These are phyloP conservation scores for Habropoda laboriosa DNA, from an alignment of 1,140 invertebrate species.

Conservation along the genomic window DNA sequence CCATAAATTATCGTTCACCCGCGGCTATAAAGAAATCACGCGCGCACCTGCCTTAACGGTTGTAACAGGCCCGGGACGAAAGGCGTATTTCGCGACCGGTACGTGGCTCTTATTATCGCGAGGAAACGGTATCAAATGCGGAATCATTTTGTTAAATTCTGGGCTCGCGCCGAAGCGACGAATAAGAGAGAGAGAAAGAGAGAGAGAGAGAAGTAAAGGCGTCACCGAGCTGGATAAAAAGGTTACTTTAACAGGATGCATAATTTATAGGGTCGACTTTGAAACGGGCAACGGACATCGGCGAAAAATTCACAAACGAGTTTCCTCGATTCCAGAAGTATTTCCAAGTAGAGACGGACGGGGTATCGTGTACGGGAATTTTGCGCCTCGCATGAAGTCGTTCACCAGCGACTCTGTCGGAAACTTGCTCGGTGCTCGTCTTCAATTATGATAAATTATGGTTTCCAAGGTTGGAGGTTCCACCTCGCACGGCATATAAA, in stretches of 20 bases:
- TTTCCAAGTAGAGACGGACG: background rate
- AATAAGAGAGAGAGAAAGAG: background rate
- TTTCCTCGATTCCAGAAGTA: slow-evolving; percentile 6
- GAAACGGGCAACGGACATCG: background rate
- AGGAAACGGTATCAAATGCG: background rate
- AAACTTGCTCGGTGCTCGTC: background rate
- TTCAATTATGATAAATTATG: slow-evolving; percentile 11
- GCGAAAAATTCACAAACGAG: slow-evolving; percentile 30
- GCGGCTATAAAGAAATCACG: slow-evolving; percentile 48
- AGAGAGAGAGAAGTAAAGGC: background rate
- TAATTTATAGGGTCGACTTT: slow-evolving; percentile 21
- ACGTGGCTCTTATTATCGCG: background rate
- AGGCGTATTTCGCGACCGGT: background rate
- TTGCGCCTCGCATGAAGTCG: background rate
- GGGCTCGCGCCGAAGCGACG: too few relatives aligned
- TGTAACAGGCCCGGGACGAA: background rate
- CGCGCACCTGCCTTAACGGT: slow-evolving; percentile 36
- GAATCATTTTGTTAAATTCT: slow-evolving; percentile 10
- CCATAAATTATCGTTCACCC: slow-evolving; percentile 61
- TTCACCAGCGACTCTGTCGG: background rate
- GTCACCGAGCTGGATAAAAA: background rate
- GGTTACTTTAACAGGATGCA: slow-evolving; percentile 5
- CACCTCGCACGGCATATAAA: background rate
- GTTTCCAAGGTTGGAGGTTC: background rate
- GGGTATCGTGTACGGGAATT: background rate